Conservation (phyloP, 1,140 invertebrate genomes). For the Chironomus striatipennis region DNA sequence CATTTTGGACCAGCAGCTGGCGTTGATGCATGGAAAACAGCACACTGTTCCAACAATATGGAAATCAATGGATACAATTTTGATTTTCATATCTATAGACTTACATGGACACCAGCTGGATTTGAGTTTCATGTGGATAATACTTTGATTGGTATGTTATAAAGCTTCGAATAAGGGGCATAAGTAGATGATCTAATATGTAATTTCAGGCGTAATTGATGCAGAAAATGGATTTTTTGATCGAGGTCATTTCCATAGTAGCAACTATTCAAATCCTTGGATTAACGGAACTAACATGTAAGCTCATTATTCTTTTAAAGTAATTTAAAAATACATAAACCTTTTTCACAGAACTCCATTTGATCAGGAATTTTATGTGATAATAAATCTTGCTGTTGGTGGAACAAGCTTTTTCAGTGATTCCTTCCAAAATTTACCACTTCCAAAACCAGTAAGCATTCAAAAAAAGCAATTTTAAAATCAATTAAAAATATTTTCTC, state of each 20-base stretch:
- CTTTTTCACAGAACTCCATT: conserved; percentile 58
- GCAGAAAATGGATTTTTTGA: conserved; percentile 37
- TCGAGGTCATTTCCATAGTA: conserved; percentile 30
- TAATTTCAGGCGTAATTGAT: conserved; percentile 36
- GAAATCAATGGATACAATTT: neutral
- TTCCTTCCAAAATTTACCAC: neutral
- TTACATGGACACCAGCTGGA: conserved; percentile 32
- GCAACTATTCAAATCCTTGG: conserved; percentile 31
- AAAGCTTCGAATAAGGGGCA: too few species aligned
- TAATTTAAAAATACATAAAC: too few species aligned
- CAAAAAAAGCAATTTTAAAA: too few species aligned
- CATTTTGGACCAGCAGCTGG: conserved; percentile 53
- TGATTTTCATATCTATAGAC: neutral
- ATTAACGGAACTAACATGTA: conserved; percentile 41
- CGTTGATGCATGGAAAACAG: conserved; percentile 44
- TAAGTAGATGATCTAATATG: too few species aligned
- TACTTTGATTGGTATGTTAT: neutral
- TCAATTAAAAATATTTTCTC: too few species aligned
- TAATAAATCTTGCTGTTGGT: conserved; percentile 33
- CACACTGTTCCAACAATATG: conserved; percentile 41
- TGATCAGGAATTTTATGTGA: conserved; percentile 50
- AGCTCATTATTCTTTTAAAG: too few species aligned
- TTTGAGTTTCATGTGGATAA: conserved; percentile 39
- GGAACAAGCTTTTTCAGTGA: conserved; percentile 35
- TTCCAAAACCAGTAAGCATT: neutral